Evolutionary conservation across 2,888 invertebrate species (phyloP).

Genomic region (Diplolepis rosae): DNA sequence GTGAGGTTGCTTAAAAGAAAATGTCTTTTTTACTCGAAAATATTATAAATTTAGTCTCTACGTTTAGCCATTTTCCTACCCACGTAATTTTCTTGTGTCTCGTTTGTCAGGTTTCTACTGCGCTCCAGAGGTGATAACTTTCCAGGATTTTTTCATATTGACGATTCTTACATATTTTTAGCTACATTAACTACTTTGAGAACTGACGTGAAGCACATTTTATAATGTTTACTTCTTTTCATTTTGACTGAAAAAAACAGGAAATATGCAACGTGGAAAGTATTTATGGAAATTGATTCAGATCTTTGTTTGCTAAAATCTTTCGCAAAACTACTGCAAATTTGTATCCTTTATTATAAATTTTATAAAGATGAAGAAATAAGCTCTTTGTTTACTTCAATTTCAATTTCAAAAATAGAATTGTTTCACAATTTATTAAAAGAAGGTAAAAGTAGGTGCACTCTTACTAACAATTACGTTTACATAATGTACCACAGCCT

Average conservation of each 20-base stretch:
- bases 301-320: too few species aligned
- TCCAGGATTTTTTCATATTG: conserved; percentile 19
- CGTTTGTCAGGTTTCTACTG: neutral
- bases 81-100: neutral
- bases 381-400: neutral
- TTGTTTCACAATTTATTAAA: neutral
- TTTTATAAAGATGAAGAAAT: neutral
- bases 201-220: conserved; percentile 6
- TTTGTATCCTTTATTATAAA: too few species aligned
- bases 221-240: neutral
- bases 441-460: neutral
- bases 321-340: too few species aligned
- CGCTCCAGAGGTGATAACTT: conserved; percentile 9
- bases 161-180: conserved; percentile 28
- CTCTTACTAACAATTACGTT: neutral
- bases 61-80: neutral
- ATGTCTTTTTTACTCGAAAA: neutral
- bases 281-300: neutral
- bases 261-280: neutral
- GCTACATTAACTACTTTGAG: conserved; percentile 7
- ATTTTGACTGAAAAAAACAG: neutral
- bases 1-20: neutral
- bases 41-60: conserved; percentile 2
- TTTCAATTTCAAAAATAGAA: neutral
- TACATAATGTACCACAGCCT: neutral